Evolutionary conservation across 2,888 invertebrate genomes (phyloP).

Genomic region (Stenichneumon culpator): DNA sequence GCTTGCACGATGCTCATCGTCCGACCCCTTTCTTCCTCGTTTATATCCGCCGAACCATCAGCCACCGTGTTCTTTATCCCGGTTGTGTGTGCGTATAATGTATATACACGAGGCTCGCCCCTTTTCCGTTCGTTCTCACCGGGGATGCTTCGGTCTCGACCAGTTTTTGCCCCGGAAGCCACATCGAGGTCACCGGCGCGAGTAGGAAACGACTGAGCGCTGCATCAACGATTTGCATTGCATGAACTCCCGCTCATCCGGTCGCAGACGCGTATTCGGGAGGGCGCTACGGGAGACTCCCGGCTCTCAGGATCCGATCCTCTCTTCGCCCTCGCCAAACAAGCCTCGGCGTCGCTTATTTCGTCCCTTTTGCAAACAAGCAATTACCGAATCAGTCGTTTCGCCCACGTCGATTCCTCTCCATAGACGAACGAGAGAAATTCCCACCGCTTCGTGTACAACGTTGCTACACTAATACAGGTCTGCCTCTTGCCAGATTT

Average conservation of each 20-base stretch:
- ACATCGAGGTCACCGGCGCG: conserved; percentile 76
- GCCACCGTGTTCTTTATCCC: conserved; percentile 28
- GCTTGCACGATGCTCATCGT: conserved; percentile 47
- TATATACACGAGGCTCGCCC: conserved; percentile 20
- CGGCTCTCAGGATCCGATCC: conserved; percentile 41
- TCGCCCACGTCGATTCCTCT: conserved; percentile 49
- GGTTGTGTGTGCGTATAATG: conserved; percentile 8
- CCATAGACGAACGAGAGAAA: conserved; percentile 32
- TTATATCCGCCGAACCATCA: conserved; percentile 22
- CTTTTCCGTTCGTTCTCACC: conserved; percentile 46
- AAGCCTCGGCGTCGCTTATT: conserved; percentile 70
- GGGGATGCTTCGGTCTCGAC: conserved; percentile 42
- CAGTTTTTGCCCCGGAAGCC: conserved; percentile 67
- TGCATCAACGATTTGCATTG: conserved; percentile 79
- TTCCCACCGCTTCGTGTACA: too few species aligned
- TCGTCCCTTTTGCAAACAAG: conserved; percentile 74
- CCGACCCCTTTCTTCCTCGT: conserved; percentile 40
- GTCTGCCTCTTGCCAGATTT: background rate
- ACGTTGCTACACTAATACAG: conserved; percentile 21
- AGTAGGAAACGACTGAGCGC: conserved; percentile 57
- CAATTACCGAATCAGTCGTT: conserved; percentile 71
- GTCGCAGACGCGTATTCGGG: conserved; percentile 41
- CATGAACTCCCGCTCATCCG: conserved; percentile 71
- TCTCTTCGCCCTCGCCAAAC: conserved; percentile 52
- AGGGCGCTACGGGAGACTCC: conserved; percentile 26